Percentiles rank a stretch among this genome's conserved stretches.
Evolutionary conservation across 2,113 vertebrate genomes (phyloP).

Genomic region (Mus musculus): DNA sequence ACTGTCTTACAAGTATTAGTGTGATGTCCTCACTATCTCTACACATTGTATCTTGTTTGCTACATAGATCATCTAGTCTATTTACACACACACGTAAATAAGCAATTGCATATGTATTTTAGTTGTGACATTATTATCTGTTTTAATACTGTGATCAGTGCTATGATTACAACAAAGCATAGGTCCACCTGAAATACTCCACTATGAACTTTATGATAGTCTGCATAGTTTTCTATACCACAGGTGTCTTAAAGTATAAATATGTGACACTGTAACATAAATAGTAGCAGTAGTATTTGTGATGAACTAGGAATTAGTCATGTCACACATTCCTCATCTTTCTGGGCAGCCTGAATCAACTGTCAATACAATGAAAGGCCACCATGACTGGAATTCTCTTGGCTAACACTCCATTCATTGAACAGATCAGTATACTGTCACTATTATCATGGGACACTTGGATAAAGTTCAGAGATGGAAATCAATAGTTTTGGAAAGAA

Average conservation of each 20-base stretch:
- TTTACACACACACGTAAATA: not conserved
- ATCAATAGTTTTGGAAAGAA: conserved; percentile 62
- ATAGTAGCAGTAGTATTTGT: not conserved
- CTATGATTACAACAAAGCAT: not conserved
- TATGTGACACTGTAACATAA: not conserved
- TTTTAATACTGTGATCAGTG: not conserved
- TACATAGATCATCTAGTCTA: not conserved
- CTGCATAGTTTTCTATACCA: not conserved
- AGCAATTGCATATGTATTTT: not conserved
- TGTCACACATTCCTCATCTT: conserved; percentile 19
- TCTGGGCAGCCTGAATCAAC: conserved; percentile 19
- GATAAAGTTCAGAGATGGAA: conserved; percentile 59
- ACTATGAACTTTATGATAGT: not conserved
- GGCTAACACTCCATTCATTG: not conserved
- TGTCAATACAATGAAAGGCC: conserved; percentile 21
- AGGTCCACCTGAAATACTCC: not conserved
- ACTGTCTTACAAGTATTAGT: not conserved
- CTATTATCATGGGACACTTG: conserved; percentile 48
- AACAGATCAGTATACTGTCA: conserved; percentile 40
- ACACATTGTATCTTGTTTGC: not conserved
- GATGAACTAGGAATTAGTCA: not conserved
- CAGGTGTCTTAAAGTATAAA: not conserved
- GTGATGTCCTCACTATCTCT: not conserved
- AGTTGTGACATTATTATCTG: rapidly evolving
- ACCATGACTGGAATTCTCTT: not conserved